Evolutionary conservation across 2,797 vertebrate species (phyloP), one percentile per base, ranked within the genome.

Genomic region (Astyanax mexicanus): DNA sequence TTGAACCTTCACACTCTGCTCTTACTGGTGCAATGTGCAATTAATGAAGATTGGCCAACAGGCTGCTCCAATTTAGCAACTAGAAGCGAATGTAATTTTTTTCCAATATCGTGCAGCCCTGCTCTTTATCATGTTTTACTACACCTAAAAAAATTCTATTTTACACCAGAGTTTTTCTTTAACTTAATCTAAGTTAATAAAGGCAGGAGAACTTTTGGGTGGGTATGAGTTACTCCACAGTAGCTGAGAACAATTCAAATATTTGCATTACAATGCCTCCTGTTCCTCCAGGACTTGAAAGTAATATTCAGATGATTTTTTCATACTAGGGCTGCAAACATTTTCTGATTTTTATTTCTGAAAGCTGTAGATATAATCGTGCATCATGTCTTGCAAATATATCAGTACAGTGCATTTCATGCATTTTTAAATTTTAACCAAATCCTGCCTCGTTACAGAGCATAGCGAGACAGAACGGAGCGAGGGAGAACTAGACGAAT

Each of bases 241-340:
- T 8, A 21, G 21, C 35, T 32, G 29, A 35, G 11, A 27, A 37
- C 60, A 17, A 32, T 21, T 37, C 57, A 37, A 1, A 2, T 7
- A 62, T 62, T 62, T 40, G 60, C n/a, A 62, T 42, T 3, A 62
- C 37, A 62, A 40, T 42, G 35, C 3, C 7, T 12, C 11, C 0
- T 62, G 25, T 23, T 62, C 60, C 60, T 62, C 60, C 60, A 42
- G 60, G 60, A 64, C 37, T 15, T 13, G 37, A 42, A 25, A 13
- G 38, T 64, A 38, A 64, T 25, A 7, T 64, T 25, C 37, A 21
- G 11, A 13, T 10, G 15, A 15, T 21, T 4, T 12, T 0, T 10
- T 32, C 35, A 19, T n/a, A 21, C 35, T 19, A 19, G 3, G 3
- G 57, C 15, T 35, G 6, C 17, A 27, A 38, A 19, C 58, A 40